Evolutionary conservation across 1,140 invertebrate genomes (phyloP), one percentile per base, ranked within the genome.

Genomic region (Gonioctena quinquepunctata): DNA sequence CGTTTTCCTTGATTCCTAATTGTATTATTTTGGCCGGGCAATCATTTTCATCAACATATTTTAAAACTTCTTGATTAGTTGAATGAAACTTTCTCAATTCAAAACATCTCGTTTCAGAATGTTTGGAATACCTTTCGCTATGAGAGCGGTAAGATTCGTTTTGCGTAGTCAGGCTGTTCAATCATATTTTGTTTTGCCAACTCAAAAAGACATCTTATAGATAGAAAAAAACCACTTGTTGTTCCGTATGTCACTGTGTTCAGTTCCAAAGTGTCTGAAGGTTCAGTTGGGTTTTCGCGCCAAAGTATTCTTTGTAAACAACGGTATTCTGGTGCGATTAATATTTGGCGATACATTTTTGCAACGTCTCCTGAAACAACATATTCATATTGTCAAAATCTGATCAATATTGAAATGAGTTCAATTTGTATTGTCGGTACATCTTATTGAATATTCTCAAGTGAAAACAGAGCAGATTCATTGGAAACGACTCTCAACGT

Each of bases 341-440:
- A 16, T 2, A 84, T 75, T 72, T 84, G 80, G 4, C 80, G 65
- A 68, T 83, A 85, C 77, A 83, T 84, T 71, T 84, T 81, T 19
- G 66, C 73, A 13, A 85, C 78, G 67, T 86, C 85, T 3, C 77
- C 79, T 16, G 74, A 70, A 22, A 86, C 71, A 25, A 80, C 81
- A 57, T 82, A 66, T n/a, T 52, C 71, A 67, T 83, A 77, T 26
- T 62, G 68, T 42, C 85, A 42, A 79, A 84, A 86, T 54, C 83
- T 76, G 18, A 86, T 68, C 4, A 86, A 26, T 54, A 85, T 74
- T 25, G 74, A 70, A 49, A 80, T 66, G 16, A 86, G 54, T 54
- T 86, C 82, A 2, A 75, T 50, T 72, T 82, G 80, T 18, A 82
- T 65, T 19, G 64, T 77, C 2, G 77, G 76, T 13, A 77, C 77